Evolutionary conservation across 2,113 vertebrate genomes (phyloP), one percentile per base, ranked within the genome.

Genomic region (Macheiramphus alcinus): DNA sequence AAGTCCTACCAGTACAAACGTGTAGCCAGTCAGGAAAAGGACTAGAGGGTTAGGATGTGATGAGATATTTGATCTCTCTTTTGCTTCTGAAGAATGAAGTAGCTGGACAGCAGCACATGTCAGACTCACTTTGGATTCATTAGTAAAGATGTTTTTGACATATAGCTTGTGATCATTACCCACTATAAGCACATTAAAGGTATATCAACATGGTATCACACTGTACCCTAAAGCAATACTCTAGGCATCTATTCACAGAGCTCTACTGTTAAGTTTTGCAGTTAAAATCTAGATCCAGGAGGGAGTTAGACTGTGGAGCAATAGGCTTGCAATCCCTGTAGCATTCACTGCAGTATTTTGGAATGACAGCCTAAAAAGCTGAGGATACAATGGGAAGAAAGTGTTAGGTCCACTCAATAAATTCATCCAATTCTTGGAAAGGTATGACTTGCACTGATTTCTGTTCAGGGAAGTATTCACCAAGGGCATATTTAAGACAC

Each of bases 201-300:
- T 25, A 55, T 45, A 94, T 91, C 65, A 80, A 52, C 68, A 75
- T 67, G 76, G 61, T 45, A 55, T 38, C 86, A 59, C 50, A 36
- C 72, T 78, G 32, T 81, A 91, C 83, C 76, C 80, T 79, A 71
- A 71, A 95, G 80, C 94, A 91, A 81, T 74, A 93, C 42, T 93
- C 38, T 84, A 84, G 86, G 76, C 84, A 87, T 56, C 23, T 87
- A 63, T 72, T 94, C 63, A 87, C 21, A 91, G 50, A 68, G 11
- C 17, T 86, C 38, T 66, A 79, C 27, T 48, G 19, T 47, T 78
- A 52, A 53, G 34, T 59, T 87, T 87, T 74, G 36, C n/a, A 18
- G 55, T 45, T 59, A 71, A 89, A 84, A 78, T 74, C 50, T 68
- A 67, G 52, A 83, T 83, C 83, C 31, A 84, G 31, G 87, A 88